Base-by-base conservation (phyloP, 2,888 invertebrate species). In the Melieria omissa region DNA sequence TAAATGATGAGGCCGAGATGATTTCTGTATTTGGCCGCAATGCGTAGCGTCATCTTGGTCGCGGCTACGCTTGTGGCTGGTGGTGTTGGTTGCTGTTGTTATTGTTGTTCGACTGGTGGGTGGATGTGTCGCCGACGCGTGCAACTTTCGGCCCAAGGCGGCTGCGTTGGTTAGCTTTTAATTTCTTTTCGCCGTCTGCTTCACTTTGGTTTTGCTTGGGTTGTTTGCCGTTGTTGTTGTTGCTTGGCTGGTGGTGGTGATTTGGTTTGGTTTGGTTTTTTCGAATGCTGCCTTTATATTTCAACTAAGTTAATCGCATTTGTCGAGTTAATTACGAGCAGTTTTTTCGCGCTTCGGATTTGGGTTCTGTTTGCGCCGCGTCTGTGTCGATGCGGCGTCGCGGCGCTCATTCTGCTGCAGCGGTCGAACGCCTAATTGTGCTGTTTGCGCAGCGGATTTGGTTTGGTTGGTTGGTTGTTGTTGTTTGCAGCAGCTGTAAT, bases 1-100 rank as follows among this genome's bases (percentile, higher is more conserved):
- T 85, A 85, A 81, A 86, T 86, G 80, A 87, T 86, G 81, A 85
- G 83, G 80, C 83, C 86, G 79, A 84, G 82, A 83, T 85, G 82
- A 83, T 85, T 84, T 81, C 83, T 83, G 79, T 81, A 85, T 83
- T 83, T 85, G 70, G 81, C 84, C 76, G 84, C 83, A 79, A 86
- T 82, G 79, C 86, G 84, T 78, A 81, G 78, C 84, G 85, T 85
- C 86, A 86, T 86, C 80, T 76, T 80, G 78, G 29, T 29, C 29
- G 29, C 29, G 29, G 29, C 29, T 29, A 29, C 29, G 29, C 1
- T 29, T 29, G 29, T 29, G 29, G 29, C 29, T 29, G 29, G 29
- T 65, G 9, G 14, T 57, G 68, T 77, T 73, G 62, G 52, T 63
- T 61, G 63, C 10, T 58, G 62, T 8, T 52, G 62, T 41, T 69